Conservation (phyloP, 2,888 invertebrate species). For the Nemotelus nigrinus region DNA sequence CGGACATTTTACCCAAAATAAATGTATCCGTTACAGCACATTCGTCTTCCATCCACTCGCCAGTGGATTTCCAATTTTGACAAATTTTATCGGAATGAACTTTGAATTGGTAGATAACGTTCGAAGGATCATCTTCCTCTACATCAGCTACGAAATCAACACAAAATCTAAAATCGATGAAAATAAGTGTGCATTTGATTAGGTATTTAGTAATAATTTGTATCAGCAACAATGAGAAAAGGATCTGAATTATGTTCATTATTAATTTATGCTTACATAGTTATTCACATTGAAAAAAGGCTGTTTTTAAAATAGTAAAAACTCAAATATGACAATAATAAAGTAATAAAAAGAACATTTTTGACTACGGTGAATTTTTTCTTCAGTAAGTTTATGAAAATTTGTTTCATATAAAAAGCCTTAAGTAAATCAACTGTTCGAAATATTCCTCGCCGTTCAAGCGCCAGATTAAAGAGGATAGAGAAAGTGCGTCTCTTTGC, state of each 20-base stretch:
- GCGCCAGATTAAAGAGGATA: no score
- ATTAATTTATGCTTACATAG: no score
- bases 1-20: conserved; percentile 58
- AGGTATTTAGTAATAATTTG: background rate
- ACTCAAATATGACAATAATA: no score
- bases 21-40: conserved; percentile 55
- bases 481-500: no score
- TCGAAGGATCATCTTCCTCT: conserved; percentile 52
- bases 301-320: no score
- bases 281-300: no score
- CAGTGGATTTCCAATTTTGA: conserved; percentile 58
- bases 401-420: no score
- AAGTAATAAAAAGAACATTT: no score
- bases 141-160: conserved; percentile 61
- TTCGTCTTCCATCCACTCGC: conserved; percentile 46
- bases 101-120: conserved; percentile 63
- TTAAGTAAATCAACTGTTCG: no score
- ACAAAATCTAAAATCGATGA: conserved; percentile 58
- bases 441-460: no score
- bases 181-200: background rate
- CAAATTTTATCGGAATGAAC: conserved; percentile 55
- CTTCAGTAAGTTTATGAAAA: no score
- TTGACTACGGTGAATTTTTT: no score
- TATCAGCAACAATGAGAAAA: background rate
- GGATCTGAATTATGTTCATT: background rate